Evolutionary conservation across 2,888 invertebrate genomes (phyloP).

Genomic region (Orthosia gracilis): DNA sequence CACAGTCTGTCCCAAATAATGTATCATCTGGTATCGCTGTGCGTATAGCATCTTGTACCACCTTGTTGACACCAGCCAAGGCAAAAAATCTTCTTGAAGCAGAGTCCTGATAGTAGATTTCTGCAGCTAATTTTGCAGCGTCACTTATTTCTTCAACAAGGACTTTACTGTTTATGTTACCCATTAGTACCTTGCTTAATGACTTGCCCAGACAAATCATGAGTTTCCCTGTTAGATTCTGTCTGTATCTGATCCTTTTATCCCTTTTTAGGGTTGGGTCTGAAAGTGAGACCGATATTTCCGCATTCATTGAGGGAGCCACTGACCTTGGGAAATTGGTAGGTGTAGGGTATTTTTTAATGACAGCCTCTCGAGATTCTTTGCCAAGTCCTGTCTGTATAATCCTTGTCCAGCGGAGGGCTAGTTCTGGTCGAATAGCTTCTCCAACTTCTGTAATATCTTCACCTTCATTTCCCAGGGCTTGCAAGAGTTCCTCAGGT

Average conservation of each 20-base stretch:
- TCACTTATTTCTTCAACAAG: neutral
- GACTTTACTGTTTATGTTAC: neutral
- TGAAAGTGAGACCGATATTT: neutral
- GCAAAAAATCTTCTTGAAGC: too few species aligned
- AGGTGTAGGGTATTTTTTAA: neutral
- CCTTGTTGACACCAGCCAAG: too few species aligned
- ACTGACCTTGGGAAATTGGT: slow-evolving; percentile 7
- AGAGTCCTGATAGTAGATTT: too few species aligned
- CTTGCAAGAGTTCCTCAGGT: neutral
- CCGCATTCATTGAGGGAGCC: neutral
- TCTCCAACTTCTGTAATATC: neutral
- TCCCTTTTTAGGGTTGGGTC: neutral
- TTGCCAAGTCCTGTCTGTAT: neutral
- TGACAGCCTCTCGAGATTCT: neutral
- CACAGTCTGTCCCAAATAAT: slow-evolving; percentile 5
- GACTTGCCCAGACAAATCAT: neutral
- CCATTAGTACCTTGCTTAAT: neutral
- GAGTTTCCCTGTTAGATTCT: neutral
- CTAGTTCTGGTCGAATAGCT: too few species aligned
- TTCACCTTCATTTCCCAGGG: neutral
- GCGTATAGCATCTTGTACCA: too few species aligned
- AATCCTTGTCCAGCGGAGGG: neutral
- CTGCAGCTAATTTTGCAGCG: too few species aligned
- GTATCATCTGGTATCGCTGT: neutral
- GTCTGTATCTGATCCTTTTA: neutral